Conservation (phyloP, 2,888 invertebrate species). For the Oxystoma pomonae region DNA sequence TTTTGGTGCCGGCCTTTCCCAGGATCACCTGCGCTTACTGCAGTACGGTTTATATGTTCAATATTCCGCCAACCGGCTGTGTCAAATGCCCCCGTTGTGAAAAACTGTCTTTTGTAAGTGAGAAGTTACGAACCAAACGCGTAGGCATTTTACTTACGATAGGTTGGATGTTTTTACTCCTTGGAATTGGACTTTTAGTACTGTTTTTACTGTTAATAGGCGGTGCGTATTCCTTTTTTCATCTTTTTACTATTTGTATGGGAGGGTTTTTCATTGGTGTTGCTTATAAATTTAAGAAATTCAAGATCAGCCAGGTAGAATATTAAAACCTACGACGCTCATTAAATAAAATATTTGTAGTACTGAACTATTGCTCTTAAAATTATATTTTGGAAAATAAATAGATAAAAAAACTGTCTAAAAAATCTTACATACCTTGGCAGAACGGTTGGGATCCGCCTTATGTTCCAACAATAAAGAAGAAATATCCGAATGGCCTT, state of each 20-base stretch:
- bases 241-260: too few relatives aligned
- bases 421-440: conserved; percentile 76
- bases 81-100: background rate
- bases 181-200: background rate
- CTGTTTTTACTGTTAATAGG: too few relatives aligned
- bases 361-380: too few relatives aligned
- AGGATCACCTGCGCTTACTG: background rate
- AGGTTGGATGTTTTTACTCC: background rate
- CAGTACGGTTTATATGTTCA: background rate
- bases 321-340: too few relatives aligned
- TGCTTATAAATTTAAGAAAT: too few relatives aligned
- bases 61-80: background rate
- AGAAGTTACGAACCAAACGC: background rate
- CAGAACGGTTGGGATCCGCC: conserved; percentile 78
- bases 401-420: too few relatives aligned
- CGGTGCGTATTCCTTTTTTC: too few relatives aligned
- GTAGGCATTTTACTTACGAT: background rate
- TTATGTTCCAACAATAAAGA: conserved; percentile 87
- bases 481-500: conserved; percentile 93
- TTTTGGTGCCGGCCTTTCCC: background rate
- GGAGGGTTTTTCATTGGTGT: too few relatives aligned
- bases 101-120: background rate
- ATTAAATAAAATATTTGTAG: too few relatives aligned
- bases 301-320: too few relatives aligned
- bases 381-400: too few relatives aligned